Conservation (phyloP, 2,113 vertebrate species). For the Smithornis capensis region DNA sequence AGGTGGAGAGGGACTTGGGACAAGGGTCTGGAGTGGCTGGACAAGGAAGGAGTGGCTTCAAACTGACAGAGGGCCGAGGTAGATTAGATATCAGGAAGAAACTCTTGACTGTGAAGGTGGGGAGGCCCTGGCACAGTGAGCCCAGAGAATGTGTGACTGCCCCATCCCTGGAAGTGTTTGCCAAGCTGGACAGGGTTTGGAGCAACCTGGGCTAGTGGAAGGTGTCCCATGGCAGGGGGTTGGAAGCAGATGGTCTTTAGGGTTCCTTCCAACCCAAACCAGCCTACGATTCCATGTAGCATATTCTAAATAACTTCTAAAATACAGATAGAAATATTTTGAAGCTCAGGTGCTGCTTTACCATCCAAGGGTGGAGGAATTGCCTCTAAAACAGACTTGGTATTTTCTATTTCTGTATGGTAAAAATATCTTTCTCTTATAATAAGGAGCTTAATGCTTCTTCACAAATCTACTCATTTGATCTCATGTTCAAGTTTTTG, state of each 20-base stretch:
- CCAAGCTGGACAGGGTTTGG: background rate
- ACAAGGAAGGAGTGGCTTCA: background rate
- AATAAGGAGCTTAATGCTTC: background rate
- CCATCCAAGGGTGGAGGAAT: background rate
- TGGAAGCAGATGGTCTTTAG: background rate
- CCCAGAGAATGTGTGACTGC: background rate
- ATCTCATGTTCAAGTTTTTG: constrained; percentile 16
- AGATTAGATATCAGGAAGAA: background rate
- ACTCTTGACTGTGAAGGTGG: background rate
- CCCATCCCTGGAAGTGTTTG: background rate
- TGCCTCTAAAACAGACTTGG: background rate
- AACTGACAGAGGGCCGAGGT: background rate
- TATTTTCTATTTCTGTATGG: background rate
- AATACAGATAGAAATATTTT: background rate
- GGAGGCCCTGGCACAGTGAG: background rate
- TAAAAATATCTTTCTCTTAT: background rate
- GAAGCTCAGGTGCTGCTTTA: background rate
- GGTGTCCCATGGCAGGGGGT: fast-evolving
- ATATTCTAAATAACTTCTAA: background rate
- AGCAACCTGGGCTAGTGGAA: background rate
- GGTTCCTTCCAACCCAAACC: background rate
- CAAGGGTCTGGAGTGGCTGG: background rate
- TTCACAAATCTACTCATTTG: background rate
- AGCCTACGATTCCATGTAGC: background rate
- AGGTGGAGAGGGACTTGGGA: background rate